Conservation (phyloP, 2,113 vertebrate genomes). For the Pterocles orientalis region DNA sequence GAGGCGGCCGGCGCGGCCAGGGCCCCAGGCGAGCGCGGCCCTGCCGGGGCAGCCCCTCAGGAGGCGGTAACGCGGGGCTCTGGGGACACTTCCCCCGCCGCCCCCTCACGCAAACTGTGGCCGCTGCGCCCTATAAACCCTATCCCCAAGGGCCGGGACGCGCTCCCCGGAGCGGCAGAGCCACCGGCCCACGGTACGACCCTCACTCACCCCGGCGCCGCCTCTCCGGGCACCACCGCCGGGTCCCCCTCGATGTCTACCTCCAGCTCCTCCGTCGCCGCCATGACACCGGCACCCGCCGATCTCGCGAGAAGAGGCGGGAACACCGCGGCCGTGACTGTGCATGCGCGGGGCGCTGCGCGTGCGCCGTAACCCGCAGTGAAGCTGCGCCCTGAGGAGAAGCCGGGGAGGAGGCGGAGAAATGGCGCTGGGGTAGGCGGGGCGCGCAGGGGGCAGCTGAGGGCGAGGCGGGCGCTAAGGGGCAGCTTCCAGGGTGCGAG, state of each 20-base stretch:
- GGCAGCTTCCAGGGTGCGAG: not conserved
- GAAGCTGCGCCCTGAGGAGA: not conserved
- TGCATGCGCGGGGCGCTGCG: not conserved
- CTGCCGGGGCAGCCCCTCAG: not conserved
- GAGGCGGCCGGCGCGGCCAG: not conserved
- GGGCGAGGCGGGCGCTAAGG: not conserved
- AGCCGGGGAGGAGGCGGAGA: not conserved
- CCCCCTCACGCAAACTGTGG: not conserved
- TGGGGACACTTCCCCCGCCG: not conserved
- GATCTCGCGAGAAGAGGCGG: not conserved
- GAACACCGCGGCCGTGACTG: accelerated
- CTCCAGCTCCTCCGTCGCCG: slow-evolving; percentile 84
- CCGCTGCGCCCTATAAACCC: not conserved
- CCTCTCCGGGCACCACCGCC: slow-evolving; percentile 56
- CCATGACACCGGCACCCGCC: slow-evolving; percentile 68
- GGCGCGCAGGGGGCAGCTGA: not conserved
- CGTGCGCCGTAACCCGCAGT: not conserved
- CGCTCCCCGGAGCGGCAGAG: no score
- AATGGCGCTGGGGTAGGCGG: slow-evolving; percentile 13
- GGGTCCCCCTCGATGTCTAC: slow-evolving; percentile 93
- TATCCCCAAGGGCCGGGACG: accelerated
- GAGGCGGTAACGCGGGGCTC: not conserved
- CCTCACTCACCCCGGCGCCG: slow-evolving; percentile 43
- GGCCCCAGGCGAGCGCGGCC: not conserved
- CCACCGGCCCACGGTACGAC: no score